Base-by-base conservation (phyloP, 2,113 vertebrate genomes). In the Danionella cerebrum region DNA sequence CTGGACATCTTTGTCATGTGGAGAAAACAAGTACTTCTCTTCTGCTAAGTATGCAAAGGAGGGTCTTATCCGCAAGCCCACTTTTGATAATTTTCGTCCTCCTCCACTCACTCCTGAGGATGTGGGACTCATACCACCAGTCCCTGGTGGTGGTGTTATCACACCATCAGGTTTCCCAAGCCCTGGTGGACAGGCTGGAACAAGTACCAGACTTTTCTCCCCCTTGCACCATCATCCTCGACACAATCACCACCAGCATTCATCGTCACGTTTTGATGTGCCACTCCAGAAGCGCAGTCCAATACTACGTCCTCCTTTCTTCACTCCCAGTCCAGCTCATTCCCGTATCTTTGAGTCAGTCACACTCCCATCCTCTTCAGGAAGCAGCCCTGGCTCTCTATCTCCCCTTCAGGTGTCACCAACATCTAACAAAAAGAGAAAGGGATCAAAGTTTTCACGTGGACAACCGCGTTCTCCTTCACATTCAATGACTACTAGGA, bases 1-100 rank as follows among this genome's bases (percentile, higher is more conserved):
- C 57, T 99, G 96, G 96, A 97, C 91, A 13, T 98, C 96, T 2
- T 82, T 91, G 53, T 90, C 94, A 65, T 85, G 93, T 67, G 87
- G 92, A 4, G 93, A 93, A 62, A 91, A 92, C 3, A 94, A 92
- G 73, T 98, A 92, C 86, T 98, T 98, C 82, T 98, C 96, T 63
- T 98, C 95, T 65, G 96, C 96, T 58, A 99, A 98, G 80, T 99
- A 98, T 72, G 96, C 96, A 89, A 98, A 97, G 91, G 96, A 97
- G 85, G 96, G 96, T 67, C 95, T 99, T 19, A 99, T 99, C 60
- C 92, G 96, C 64, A 98, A 98, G 79, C 96, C 96, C 0, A 87
- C 98, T 71, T 99, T 99, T 50, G 96, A 99, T 84, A 99, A 99
- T 84, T 98, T 99, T 77, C 88, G 95, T 24, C 92, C 96, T 50